These are phyloP conservation scores for Dexiosoma caninum DNA, from an alignment of 2,888 invertebrate genomes.

Conservation along the genomic window DNA sequence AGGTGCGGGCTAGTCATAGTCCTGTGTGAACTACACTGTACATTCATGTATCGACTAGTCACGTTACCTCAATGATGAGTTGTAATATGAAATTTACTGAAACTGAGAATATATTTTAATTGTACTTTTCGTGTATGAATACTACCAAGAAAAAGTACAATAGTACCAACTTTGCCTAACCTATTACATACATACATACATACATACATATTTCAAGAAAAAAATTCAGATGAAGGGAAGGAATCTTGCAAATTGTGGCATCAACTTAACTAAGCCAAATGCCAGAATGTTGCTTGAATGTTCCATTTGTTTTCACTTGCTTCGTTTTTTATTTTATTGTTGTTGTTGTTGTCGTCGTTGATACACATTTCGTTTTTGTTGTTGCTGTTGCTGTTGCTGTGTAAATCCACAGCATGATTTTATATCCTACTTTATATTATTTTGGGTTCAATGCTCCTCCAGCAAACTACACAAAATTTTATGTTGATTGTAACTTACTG, in stretches of 20 bases:
- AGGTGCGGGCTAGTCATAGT: too few species aligned
- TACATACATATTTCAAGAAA: too few species aligned
- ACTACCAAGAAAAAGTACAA: too few species aligned
- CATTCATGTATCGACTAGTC: too few species aligned
- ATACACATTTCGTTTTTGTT: too few species aligned
- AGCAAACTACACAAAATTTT: constrained; percentile 40
- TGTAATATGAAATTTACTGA: too few species aligned
- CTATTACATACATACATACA: too few species aligned
- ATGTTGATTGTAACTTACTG: constrained; percentile 2
- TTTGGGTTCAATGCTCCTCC: constrained; percentile 53
- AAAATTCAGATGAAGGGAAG: not conserved
- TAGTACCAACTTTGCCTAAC: too few species aligned
- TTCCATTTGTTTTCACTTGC: not conserved
- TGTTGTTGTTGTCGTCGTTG: not conserved
- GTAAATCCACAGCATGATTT: constrained; percentile 34
- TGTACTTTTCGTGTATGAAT: too few species aligned
- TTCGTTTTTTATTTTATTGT: not conserved
- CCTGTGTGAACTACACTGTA: too few species aligned
- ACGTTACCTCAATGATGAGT: too few species aligned
- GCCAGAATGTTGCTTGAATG: not conserved
- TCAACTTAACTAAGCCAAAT: not conserved
- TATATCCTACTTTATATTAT: constrained; percentile 47
- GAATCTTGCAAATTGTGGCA: not conserved
- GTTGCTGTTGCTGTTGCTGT: not conserved
- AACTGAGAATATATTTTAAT: too few species aligned